phyloP scores from a whole-genome alignment of 2,113 vertebrate species.

The Artemisiospiza belli region DNA sequence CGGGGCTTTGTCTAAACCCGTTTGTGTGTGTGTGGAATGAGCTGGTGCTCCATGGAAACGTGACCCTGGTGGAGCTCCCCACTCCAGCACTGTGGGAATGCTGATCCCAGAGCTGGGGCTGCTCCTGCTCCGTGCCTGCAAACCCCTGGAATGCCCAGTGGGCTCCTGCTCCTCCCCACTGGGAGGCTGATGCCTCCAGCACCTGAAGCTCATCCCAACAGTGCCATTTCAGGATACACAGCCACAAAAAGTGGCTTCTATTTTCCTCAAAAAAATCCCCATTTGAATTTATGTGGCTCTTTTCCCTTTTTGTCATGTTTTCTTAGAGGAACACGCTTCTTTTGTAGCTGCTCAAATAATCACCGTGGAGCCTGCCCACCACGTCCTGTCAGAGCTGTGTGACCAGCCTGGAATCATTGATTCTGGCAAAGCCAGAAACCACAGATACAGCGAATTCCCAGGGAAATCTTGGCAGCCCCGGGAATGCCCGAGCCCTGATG shows the following conservation, averaged over 20 bases:
- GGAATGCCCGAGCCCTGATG: not conserved
- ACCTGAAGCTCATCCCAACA: not conserved
- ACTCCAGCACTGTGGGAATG: not conserved
- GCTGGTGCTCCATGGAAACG: not conserved
- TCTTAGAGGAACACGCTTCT: not conserved
- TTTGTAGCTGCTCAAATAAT: not conserved
- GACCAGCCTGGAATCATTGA: not conserved
- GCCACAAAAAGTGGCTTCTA: not conserved
- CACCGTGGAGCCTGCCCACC: not conserved
- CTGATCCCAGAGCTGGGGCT: not conserved
- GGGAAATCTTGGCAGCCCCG: not conserved
- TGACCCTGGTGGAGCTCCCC: not conserved
- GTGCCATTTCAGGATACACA: not conserved
- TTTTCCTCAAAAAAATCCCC: not conserved
- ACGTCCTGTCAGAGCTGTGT: not conserved
- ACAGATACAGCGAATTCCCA: not conserved
- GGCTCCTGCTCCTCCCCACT: not conserved
- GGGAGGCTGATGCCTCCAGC: not conserved
- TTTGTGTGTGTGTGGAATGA: not conserved
- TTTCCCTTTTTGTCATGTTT: not conserved
- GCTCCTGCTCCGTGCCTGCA: not conserved
- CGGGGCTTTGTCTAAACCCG: not conserved
- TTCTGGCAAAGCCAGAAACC: not conserved
- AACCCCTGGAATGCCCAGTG: rapidly evolving
- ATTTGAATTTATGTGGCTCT: not conserved